Evolutionary conservation across 2,888 invertebrate species (phyloP), one percentile per base, ranked within the genome.

Genomic region (Conus canariensis): DNA sequence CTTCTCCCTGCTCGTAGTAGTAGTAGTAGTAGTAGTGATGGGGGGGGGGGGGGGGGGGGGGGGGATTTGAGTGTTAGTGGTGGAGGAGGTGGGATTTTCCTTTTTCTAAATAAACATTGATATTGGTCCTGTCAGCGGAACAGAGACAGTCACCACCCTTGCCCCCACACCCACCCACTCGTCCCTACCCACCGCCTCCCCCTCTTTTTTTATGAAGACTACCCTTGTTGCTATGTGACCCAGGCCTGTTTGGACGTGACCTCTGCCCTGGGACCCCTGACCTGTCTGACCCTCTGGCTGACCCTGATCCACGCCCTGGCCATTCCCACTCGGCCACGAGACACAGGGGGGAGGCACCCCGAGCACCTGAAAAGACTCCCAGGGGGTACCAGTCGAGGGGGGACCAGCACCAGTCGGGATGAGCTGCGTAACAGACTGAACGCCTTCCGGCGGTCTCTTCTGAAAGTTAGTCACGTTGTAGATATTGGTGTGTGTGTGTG

Each of bases 401-500:
- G 89, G 12, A 89, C 60, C 85, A 89, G 89, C 25, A 14, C 83
- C 58, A 85, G 70, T 56, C 83, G 89, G 16, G 89, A 89, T 30
- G 89, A 89, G 14, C n/a, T 85, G 7, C 83, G 89, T 16, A 30
- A 83, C 85, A 60, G 89, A 9, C 56, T 89, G n/a, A n/a, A 64
- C n/a, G 60, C 22, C 8, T 67, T 85, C 6, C 82, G 85, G 1
- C 82, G 19, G 0, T 25, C 80, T 2, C 0, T 82, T 8, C 45
- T 88, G 7, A 60, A 88, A 30, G 88, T 58, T 0, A 14, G 60
- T 80, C 10, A 0, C 10, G 4, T 30, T 77, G 77, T 10, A 9
- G 77, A 16, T 4, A 16, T 25, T 77, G 8, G 30, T 30, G 30
- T 30, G 30, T 30, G 30, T 30, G 30, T 30, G 30, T 30, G 30